Evolutionary conservation across 2,888 invertebrate species (phyloP), one percentile per base, ranked within the genome.

Genomic region (Lasius fuliginosus): DNA sequence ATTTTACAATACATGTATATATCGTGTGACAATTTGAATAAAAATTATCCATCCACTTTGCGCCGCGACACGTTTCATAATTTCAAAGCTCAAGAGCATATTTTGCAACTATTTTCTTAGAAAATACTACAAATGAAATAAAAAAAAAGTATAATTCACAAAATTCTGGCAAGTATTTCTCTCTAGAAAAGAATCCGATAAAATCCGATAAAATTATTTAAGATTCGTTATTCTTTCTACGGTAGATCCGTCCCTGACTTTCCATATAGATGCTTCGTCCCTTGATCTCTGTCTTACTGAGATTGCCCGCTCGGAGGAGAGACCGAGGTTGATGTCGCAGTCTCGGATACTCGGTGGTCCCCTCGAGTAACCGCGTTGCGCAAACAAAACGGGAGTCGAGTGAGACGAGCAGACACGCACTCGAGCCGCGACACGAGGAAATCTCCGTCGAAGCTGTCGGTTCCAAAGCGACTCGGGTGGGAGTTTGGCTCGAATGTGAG

Each of bases 381-480:
- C 79, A 85, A 85, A 84, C 85, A 84, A 85, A 74, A 79, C 83
- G 36, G n/a, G 62, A 74, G 42, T 58, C 74, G 83, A 75, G 74
- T 76, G 69, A 64, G 75, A 46, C n/a, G 79, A 58, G 33, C 40
- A 64, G 62, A 60, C 27, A 71, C 71, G 58, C 73, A 82, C 76
- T 75, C 27, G 60, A 64, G 40, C 49, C 49, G 71, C 76, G 62
- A 77, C 82, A 64, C 27, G 77, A 76, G 77, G 53, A 82, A 75
- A 65, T 82, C 82, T 62, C 27, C 53, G 60, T 64, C 68, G 62
- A 69, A 60, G 60, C 81, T 77, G 56, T 77, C 76, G 56, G 56
- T 42, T 68, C 56, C 67, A 82, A 79, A 18, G 40, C 40, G 30
- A 82, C 33, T 75, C 53, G 12, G 40, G 46, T 49, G 15, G n/a